Evolutionary conservation across 2,797 vertebrate genomes (phyloP), one percentile per base, ranked within the genome.

Genomic region (Psittacula derbiana): DNA sequence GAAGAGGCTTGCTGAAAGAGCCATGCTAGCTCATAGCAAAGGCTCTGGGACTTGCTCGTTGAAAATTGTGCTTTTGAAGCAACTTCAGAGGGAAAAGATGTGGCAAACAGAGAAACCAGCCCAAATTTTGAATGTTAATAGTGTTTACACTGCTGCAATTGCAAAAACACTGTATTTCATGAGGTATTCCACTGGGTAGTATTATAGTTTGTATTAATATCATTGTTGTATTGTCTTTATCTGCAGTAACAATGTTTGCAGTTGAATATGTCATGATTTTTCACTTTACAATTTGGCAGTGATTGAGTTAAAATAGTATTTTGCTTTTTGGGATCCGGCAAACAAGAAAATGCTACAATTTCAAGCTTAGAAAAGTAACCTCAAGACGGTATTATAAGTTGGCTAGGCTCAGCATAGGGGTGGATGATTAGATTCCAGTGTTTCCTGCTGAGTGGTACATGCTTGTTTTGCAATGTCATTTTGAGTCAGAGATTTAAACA

Each of bases 391-490:
- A 92, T 94, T 97, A 95, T 96, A 97, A 97, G 97, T 97, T 96
- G 97, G 62, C 92, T 88, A 73, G 95, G 82, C 93, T 96, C 80
- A 78, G 96, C 97, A 93, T 94, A 87, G 69, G 83, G 69, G 92
- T 90, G 90, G 96, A 95, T 97, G 95, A 98, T 98, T 98, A 98
- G 95, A 98, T 97, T 97, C 94, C 92, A 86, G 90, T 71, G 93
- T 96, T 97, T 97, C 97, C 97, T 95, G 96, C 97, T 97, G 97
- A 94, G 97, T 92, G 93, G 94, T 96, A 95, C 97, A 96, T 96
- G 96, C 94, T 97, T 97, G 94, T 97, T 98, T 98, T 95, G 93
- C 97, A 97, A 95, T 97, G 96, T 36, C 23, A 88, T 97, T 98
- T 97, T 97, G 96, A 98, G 94, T 93, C 93, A 50, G 93, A 97